Evolutionary conservation across 2,888 invertebrate genomes (phyloP), one percentile per base, ranked within the genome.

Genomic region (Sipha maydis): DNA sequence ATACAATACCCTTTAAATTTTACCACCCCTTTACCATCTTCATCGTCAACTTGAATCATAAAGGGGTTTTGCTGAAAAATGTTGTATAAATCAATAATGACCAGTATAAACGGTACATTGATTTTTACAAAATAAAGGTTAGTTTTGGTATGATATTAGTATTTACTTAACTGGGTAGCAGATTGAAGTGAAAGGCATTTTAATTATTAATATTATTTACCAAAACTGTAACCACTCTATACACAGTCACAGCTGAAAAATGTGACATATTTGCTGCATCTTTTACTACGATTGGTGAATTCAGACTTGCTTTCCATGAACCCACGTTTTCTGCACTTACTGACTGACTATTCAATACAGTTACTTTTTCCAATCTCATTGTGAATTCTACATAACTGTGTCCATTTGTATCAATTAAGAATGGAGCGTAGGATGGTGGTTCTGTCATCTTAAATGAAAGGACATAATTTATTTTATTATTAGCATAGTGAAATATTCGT

Each of bases 1-100:
- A 99, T 97, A 92, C 99, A 99, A 92, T 98, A 99, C 14, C 99
- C 99, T 88, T 91, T 91, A 91, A 91, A 93, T 67, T 91, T 91
- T 1, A 90, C 91, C 91, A 90, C 91, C 91, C 92, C 89, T 89
- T 91, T 90, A 79, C 92, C 91, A 90, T 93, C 90, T 84, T 91
- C 91, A 48, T 91, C 93, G 77, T 94, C 93, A 90, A 96, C 95
- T 91, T 93, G 93, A 91, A 96, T 95, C 75, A 97, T 95, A 91
- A 97, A 97, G 0, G 97, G 97, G 89, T 95, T 94, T 95, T 97
- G 96, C 95, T 96, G 91, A 84, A 93, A 93, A 89, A 76, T 84
- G 34, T 34, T 34, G 14, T 48, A 11, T 48, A 11, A 48, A 48
- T 14, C 48, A 8, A 48, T 14, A 48, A 48, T 48, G 48, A 14